Evolutionary conservation across 1,140 invertebrate species (phyloP).

Genomic region (Nylanderia fulva): DNA sequence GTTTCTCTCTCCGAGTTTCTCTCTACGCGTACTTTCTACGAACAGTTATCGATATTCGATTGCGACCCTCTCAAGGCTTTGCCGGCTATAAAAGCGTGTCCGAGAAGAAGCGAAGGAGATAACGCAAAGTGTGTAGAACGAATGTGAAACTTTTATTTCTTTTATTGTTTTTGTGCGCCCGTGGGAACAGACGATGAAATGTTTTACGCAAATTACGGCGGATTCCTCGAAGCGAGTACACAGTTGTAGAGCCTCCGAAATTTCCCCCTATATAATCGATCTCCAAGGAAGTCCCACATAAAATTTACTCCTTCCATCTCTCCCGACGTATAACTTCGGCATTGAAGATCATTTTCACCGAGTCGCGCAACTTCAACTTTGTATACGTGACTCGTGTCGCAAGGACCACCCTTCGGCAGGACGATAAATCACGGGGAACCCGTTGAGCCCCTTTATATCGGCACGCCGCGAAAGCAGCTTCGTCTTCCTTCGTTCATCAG

Average conservation of each 20-base stretch:
- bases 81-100: slow-evolving; percentile 25
- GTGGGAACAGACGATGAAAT: neutral
- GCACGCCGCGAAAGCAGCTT: slow-evolving; percentile 31
- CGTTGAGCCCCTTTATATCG: slow-evolving; percentile 55
- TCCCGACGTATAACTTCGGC: neutral
- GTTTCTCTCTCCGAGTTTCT: neutral
- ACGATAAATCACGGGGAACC: slow-evolving; percentile 53
- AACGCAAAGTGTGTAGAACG: slow-evolving; percentile 22
- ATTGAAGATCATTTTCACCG: slow-evolving; percentile 46
- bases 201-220: neutral
- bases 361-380: slow-evolving; percentile 45
- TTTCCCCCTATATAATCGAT: neutral
- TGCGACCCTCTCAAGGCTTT: slow-evolving; percentile 30
- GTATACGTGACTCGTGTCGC: slow-evolving; percentile 46
- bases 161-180: slow-evolving; percentile 2
- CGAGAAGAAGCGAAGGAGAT: slow-evolving; percentile 30
- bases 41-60: slow-evolving; percentile 61
- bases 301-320: slow-evolving; percentile 13
- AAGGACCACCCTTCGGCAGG: slow-evolving; percentile 35
- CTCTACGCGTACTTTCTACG: slow-evolving; percentile 25
- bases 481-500: slow-evolving; percentile 57
- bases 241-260: slow-evolving; percentile 4
- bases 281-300: neutral
- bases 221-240: neutral
- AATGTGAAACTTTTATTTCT: slow-evolving; percentile 6